phyloP scores from a whole-genome alignment of 2,888 invertebrate genomes.

The Nemotelus pantherinus region DNA sequence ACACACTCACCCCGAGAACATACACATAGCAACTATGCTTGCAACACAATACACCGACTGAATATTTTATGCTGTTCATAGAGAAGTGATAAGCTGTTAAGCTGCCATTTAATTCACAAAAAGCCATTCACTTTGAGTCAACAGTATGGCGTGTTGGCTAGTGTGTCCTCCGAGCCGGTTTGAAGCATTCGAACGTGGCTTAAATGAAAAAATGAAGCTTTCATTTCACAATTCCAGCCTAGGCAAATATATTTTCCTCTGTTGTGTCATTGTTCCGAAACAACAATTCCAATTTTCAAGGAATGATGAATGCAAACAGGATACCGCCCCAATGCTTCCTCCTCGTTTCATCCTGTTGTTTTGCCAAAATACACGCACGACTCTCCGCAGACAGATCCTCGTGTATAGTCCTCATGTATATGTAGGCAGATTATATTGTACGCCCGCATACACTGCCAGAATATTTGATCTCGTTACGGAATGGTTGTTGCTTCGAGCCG shows the following conservation, averaged over 20 bases:
- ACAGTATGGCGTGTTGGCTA: background rate
- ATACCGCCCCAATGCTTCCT: background rate
- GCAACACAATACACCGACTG: background rate
- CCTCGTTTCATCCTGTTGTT: too few relatives aligned
- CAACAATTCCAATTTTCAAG: conserved; percentile 11
- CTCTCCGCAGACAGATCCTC: background rate
- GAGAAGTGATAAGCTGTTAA: conserved; percentile 9
- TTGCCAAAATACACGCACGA: too few relatives aligned
- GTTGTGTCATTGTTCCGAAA: conserved; percentile 19
- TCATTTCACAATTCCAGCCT: background rate
- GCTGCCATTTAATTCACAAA: conserved; percentile 5
- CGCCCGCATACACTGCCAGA: background rate
- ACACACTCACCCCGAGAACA: background rate
- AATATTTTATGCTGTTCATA: background rate
- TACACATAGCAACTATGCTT: background rate
- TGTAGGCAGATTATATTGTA: background rate
- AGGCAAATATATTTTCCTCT: background rate
- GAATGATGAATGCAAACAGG: background rate
- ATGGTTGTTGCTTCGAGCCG: background rate
- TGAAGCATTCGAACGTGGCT: background rate
- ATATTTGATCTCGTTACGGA: background rate
- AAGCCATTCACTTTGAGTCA: background rate
- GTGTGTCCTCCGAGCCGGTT: background rate
- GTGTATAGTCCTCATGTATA: background rate
- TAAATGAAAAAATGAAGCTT: background rate